These are phyloP conservation scores for Athene cunicularia DNA, from an alignment of 2,113 vertebrate species.

Conservation along the genomic window DNA sequence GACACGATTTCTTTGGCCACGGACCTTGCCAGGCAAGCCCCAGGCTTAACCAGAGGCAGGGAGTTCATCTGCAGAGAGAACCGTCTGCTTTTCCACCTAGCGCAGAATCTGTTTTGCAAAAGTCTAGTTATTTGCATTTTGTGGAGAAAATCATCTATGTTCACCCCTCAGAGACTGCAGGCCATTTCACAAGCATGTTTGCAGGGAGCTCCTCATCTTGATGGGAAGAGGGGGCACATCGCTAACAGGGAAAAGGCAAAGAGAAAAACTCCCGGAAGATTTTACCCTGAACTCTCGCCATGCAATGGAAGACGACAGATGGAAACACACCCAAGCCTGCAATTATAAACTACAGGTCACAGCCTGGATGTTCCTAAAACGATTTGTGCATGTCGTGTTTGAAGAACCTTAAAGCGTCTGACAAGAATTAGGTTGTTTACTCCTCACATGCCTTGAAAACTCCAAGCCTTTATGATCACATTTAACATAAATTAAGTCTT, in stretches of 20 bases:
- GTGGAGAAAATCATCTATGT: neutral
- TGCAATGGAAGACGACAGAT: neutral
- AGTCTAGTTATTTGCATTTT: neutral
- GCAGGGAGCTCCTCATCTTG: neutral
- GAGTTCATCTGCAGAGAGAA: neutral
- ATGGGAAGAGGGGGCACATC: neutral
- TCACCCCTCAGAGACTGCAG: too few relatives aligned
- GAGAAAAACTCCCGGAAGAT: neutral
- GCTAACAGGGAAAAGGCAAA: neutral
- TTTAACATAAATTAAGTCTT: neutral
- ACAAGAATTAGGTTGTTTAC: neutral
- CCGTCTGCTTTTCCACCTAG: fast-evolving
- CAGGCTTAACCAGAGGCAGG: neutral
- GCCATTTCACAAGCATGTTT: neutral
- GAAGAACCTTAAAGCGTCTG: neutral
- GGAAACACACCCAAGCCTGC: neutral
- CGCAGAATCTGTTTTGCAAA: neutral
- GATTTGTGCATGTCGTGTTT: neutral
- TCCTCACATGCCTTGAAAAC: neutral
- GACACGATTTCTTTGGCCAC: too few relatives aligned
- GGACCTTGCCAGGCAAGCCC: neutral
- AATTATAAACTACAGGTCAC: neutral
- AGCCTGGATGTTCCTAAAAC: neutral
- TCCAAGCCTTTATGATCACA: neutral
- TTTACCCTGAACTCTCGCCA: fast-evolving